A percentile compares a stretch with the other conserved stretches of the same genome.
Conservation (phyloP, 2,797 vertebrate genomes). For the Sparidentex hasta region DNA sequence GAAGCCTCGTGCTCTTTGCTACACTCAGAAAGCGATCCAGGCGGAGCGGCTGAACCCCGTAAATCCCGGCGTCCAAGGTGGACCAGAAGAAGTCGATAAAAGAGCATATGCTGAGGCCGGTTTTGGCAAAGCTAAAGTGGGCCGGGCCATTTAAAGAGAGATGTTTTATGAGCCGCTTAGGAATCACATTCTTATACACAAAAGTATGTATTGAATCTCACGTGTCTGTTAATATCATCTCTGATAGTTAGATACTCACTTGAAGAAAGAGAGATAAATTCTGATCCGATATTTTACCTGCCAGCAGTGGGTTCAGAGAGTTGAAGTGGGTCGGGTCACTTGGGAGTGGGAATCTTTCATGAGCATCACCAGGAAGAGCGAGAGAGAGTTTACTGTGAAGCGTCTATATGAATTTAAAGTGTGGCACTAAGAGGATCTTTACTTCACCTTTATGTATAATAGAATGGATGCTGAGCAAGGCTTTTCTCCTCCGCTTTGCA, state of each 20-base stretch:
- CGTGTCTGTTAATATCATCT: not conserved
- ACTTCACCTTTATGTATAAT: slow-evolving; percentile 15
- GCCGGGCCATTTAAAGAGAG: slow-evolving; percentile 16
- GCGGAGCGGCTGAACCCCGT: slow-evolving; percentile 5
- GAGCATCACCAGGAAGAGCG: slow-evolving; percentile 16
- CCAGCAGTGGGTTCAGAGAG: not conserved
- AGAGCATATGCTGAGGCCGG: slow-evolving; percentile 34
- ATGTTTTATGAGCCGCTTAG: slow-evolving; percentile 34
- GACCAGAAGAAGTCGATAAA: slow-evolving; percentile 50
- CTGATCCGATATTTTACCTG: too few relatives aligned
- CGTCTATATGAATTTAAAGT: slow-evolving; percentile 26
- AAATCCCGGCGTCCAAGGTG: slow-evolving; percentile 32
- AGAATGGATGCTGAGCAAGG: not conserved
- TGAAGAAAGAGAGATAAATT: not conserved
- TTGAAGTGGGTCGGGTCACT: slow-evolving; percentile 42
- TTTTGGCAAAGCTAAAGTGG: slow-evolving; percentile 33
- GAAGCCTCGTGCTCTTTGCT: slow-evolving; percentile 30
- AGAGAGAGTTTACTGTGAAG: slow-evolving; percentile 6
- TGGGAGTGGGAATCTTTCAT: slow-evolving; percentile 25
- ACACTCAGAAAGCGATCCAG: slow-evolving; percentile 12
- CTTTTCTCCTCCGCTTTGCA: not conserved
- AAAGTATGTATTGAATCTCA: not conserved
- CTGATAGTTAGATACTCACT: not conserved
- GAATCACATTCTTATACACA: not conserved
- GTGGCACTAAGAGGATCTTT: slow-evolving; percentile 1